Evolutionary conservation across 2,797 vertebrate genomes (phyloP), one percentile per base, ranked within the genome.

Genomic region (Notamacropus eugenii): DNA sequence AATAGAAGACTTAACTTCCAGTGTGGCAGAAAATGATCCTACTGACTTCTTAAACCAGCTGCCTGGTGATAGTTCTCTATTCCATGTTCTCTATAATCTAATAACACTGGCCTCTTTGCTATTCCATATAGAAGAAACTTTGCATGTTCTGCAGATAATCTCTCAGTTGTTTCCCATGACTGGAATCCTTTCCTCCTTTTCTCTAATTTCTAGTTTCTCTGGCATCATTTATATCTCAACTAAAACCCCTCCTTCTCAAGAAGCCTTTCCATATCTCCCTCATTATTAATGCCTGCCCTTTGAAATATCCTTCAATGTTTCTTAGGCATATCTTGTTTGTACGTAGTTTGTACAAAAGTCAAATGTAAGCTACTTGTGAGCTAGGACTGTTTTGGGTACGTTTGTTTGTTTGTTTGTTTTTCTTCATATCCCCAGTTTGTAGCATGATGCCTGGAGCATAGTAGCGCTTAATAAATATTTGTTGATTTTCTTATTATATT

Each of bases 371-470:
- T n/a, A 34, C 34, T 67, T 67, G 62, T 19, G 40, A 82, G 12
- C 19, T 24, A 82, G 40, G 22, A 27, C 74, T 82, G 5, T 9
- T 74, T 34, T 34, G 13, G 62, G 55, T 55, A 8, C 52, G 16
- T 55, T 55, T 55, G 14, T 55, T 55, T 55, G 54, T 13, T 55
- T 55, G 54, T 24, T 56, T 57, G 6, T 8, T 3, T 54, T 27
- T 10, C 27, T n/a, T 40, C 0, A 0, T 3, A 24, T 31, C 46
- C 27, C 29, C 40, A 0, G 31, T 1, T 12, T 27, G 5, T 1
- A 10, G 16, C 28, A 87, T 11, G 50, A 46, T 74, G 82, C 54
- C 1, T 55, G 9, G 40, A 50, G 50, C 14, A 10, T 9, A 52
- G 9, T 34, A 46, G 5, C 0, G 1, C 0, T 57, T 19, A 1